Percentiles rank a stretch among this genome's conserved stretches.
Evolutionary conservation across 2,797 vertebrate species (phyloP).

Genomic region (Hybognathus amarus): DNA sequence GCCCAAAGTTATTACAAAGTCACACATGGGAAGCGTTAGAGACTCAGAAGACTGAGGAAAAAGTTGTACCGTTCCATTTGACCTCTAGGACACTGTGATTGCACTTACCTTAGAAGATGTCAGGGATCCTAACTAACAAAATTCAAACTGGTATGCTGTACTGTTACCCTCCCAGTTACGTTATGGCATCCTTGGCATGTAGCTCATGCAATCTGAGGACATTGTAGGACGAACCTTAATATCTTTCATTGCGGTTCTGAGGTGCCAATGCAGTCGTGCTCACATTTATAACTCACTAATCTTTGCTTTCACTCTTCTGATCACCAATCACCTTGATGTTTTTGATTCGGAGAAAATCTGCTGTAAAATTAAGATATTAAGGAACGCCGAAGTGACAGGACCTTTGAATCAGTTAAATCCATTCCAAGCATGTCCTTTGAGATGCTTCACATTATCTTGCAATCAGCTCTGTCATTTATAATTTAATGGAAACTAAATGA

Average conservation of each 20-base stretch:
- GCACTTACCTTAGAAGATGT: slow-evolving; percentile 47
- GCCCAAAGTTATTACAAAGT: slow-evolving; percentile 42
- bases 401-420: slow-evolving; percentile 43
- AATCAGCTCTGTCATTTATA: slow-evolving; percentile 60
- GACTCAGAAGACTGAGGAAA: slow-evolving; percentile 17
- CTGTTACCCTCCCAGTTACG: slow-evolving; percentile 20
- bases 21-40: slow-evolving; percentile 19
- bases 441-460: slow-evolving; percentile 58
- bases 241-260: slow-evolving; percentile 52
- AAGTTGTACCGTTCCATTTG: slow-evolving; percentile 15
- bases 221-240: background rate
- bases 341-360: slow-evolving; percentile 44
- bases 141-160: slow-evolving; percentile 36
- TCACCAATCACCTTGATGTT: slow-evolving; percentile 11
- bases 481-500: slow-evolving; percentile 44
- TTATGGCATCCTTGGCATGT: slow-evolving; percentile 31
- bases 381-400: background rate
- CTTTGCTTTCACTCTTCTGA: slow-evolving; percentile 27
- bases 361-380: slow-evolving; percentile 53
- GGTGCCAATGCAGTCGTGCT: slow-evolving; percentile 30
- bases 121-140: slow-evolving; percentile 34
- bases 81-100: slow-evolving; percentile 60
- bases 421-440: slow-evolving; percentile 72
- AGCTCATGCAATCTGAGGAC: slow-evolving; percentile 31
- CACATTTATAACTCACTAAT: slow-evolving; percentile 5